These are phyloP conservation scores for pig (Sus scrofa) DNA, from an alignment of 2,113 vertebrate species.

Conservation along the genomic window DNA sequence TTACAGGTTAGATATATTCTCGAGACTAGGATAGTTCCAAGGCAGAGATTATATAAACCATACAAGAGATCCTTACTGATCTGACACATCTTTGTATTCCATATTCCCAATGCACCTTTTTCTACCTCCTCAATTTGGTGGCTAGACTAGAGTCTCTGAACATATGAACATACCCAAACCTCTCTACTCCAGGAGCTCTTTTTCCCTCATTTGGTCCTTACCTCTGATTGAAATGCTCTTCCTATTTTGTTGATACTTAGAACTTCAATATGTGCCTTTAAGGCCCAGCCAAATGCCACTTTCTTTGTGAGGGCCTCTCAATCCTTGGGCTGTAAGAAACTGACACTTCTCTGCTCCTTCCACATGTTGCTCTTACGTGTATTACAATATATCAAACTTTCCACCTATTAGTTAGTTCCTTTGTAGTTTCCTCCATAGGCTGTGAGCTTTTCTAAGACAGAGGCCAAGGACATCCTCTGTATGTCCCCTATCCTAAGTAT, in stretches of 20 bases:
- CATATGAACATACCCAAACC: background rate
- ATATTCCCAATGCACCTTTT: background rate
- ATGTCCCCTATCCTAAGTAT: background rate
- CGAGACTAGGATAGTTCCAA: background rate
- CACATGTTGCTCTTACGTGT: background rate
- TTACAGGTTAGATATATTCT: constrained; percentile 21
- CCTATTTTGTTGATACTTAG: background rate
- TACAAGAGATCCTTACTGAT: background rate
- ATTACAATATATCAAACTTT: background rate
- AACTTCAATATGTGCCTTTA: background rate
- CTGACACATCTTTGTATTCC: background rate
- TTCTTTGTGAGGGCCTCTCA: background rate
- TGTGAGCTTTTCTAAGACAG: background rate
- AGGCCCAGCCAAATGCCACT: background rate
- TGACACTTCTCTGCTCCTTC: background rate
- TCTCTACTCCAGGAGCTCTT: background rate
- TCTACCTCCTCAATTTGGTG: background rate
- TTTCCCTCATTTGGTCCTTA: background rate
- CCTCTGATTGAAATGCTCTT: background rate
- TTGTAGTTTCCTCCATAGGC: background rate
- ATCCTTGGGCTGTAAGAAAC: background rate
- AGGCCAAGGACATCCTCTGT: background rate
- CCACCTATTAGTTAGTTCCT: background rate
- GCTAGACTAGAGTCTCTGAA: background rate
- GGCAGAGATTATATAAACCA: background rate